Evolutionary conservation across 2,888 invertebrate genomes (phyloP).

Genomic region (Torymus aiolomorphi): DNA sequence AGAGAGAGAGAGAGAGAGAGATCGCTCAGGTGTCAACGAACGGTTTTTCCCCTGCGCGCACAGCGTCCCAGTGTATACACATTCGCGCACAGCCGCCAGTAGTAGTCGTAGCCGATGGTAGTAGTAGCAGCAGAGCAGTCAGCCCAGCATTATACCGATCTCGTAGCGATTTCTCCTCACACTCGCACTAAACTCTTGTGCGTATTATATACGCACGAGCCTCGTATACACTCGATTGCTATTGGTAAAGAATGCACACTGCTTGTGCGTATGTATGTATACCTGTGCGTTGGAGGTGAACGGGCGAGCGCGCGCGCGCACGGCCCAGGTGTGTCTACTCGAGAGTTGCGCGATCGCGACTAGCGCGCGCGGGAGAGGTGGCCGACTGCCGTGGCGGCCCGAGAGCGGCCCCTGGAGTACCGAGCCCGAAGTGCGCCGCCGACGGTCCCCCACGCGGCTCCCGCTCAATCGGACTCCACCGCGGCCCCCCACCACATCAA

Average conservation of each 20-base stretch:
- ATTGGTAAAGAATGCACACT: background rate
- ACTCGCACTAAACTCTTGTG: too few relatives aligned
- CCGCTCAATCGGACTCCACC: background rate
- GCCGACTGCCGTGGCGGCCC: constrained; percentile 58
- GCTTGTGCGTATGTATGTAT: background rate
- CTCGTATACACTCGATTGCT: too few relatives aligned
- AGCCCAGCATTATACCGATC: too few relatives aligned
- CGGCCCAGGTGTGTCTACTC: constrained; percentile 53
- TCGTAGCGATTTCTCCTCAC: too few relatives aligned
- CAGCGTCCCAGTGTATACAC: background rate
- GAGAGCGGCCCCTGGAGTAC: constrained; percentile 66
- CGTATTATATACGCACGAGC: too few relatives aligned
- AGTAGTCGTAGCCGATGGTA: background rate
- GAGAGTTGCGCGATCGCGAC: constrained; percentile 69
- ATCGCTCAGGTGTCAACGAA: constrained; percentile 52
- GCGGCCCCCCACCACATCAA: background rate
- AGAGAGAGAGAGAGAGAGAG: constrained; percentile 3
- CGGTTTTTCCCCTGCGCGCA: constrained; percentile 47
- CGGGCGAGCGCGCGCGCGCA: too few relatives aligned
- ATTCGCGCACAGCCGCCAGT: background rate
- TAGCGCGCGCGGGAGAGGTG: constrained; percentile 62
- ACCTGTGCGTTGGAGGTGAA: background rate
- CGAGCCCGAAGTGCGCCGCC: constrained; percentile 60
- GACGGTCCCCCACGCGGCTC: constrained; percentile 32
- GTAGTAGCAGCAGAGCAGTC: background rate